phyloP scores from a whole-genome alignment of 1,140 invertebrate genomes.

The Nephotettix cincticeps region DNA sequence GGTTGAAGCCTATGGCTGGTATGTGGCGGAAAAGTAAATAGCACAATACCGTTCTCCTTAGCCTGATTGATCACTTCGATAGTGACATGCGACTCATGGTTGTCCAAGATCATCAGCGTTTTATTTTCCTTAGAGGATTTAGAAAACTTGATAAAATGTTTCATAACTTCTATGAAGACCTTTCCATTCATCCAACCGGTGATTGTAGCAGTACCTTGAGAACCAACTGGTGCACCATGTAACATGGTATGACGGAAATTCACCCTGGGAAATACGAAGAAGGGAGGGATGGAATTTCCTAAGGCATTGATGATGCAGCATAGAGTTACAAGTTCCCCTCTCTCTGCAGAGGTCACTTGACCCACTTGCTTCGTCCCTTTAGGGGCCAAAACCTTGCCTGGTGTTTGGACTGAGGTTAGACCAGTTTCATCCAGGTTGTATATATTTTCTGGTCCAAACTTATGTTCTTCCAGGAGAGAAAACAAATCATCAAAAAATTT shows the following conservation, averaged over 20 bases:
- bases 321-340: slow-evolving; percentile 43
- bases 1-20: slow-evolving; percentile 34
- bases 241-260: slow-evolving; percentile 49
- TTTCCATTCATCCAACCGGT: slow-evolving; percentile 49
- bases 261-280: slow-evolving; percentile 48
- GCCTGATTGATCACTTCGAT: no score
- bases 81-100: no score
- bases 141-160: background rate
- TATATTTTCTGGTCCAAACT: slow-evolving; percentile 44
- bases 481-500: background rate
- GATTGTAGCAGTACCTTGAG: slow-evolving; percentile 43
- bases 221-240: slow-evolving; percentile 46
- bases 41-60: slow-evolving; percentile 21
- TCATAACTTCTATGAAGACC: slow-evolving; percentile 39
- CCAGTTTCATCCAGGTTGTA: slow-evolving; percentile 50
- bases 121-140: slow-evolving; percentile 20
- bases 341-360: slow-evolving; percentile 46
- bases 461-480: slow-evolving; percentile 37
- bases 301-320: slow-evolving; percentile 40
- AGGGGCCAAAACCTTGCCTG: slow-evolving; percentile 45
- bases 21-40: slow-evolving; percentile 35
- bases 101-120: slow-evolving; percentile 36
- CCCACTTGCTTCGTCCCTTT: slow-evolving; percentile 45
- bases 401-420: slow-evolving; percentile 49
- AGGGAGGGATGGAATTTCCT: slow-evolving; percentile 43